Evolutionary conservation across 2,113 vertebrate species (phyloP), one percentile per base, ranked within the genome.

Genomic region (Neogobius melanostomus): DNA sequence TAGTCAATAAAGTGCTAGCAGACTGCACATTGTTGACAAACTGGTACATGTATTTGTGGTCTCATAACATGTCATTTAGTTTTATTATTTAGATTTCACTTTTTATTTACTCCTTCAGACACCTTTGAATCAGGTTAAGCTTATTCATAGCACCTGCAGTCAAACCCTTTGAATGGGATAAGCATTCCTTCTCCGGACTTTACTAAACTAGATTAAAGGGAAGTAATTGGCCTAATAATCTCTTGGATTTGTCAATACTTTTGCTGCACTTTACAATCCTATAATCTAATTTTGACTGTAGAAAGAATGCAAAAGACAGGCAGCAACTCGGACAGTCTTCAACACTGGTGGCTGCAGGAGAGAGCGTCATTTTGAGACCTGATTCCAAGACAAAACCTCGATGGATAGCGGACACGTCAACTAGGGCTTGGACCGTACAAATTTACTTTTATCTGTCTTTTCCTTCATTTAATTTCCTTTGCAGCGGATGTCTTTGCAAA

Each of bases 141-240:
- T 36, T 36, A 42, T 28, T 59, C 42, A 59, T 36, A 59, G 28
- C 11, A 6, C 12, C 56, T 7, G 56, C 36, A 59, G 21, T 59
- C 11, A 59, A 59, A 59, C 14, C 56, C 28, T 12, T 59, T 59
- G 11, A 59, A 42, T 59, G 56, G 56, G 56, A 59, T 59, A 7
- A 15, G 6, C 11, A 59, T 21, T 2, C 28, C 11, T 15, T 59
- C 28, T 59, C 56, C 56, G 56, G 28, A 36, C 11, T 42, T 42
- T 11, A 59, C 56, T 42, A 28, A 59, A 12, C 11, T 59, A 59
- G 56, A 42, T 59, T 59, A 42, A 59, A 21, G 11, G 56, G 14
- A 42, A 42, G 36, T 59, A 42, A 59, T 28, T 14, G 28, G 12
- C 56, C 56, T 59, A n/a, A n/a, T n/a, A n/a, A n/a, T n/a, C n/a